A percentile compares a stretch with the other conserved stretches of the same genome.
These are phyloP conservation scores for Mustela erminea DNA, from an alignment of 2,797 vertebrate species.

Conservation along the genomic window DNA sequence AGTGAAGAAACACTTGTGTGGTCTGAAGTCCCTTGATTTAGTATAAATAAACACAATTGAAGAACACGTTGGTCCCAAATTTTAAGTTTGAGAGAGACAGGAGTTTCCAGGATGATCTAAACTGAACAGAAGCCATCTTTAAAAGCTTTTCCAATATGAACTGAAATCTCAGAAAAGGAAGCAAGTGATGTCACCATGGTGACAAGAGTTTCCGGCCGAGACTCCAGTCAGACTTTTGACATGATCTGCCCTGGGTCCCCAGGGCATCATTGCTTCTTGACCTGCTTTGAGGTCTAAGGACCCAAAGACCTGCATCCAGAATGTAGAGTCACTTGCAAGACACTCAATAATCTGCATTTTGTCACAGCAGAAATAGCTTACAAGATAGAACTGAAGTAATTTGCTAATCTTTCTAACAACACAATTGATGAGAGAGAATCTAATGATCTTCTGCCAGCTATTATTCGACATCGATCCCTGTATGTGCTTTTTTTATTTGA, in stretches of 20 bases:
- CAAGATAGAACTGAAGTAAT: neutral
- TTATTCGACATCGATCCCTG: neutral
- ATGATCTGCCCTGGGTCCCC: neutral
- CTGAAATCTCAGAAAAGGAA: neutral
- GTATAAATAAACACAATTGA: neutral
- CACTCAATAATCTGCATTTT: neutral
- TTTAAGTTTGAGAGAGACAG: constrained; percentile 25
- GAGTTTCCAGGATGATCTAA: neutral
- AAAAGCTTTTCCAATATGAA: neutral
- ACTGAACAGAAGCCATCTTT: neutral
- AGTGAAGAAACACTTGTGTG: neutral
- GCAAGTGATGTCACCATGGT: neutral
- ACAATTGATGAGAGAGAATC: neutral
- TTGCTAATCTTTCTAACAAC: neutral
- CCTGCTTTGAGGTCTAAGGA: neutral
- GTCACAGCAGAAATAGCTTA: neutral
- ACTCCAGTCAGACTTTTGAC: neutral
- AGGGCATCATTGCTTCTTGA: neutral
- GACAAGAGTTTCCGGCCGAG: neutral
- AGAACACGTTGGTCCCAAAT: neutral
- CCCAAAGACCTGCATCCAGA: neutral
- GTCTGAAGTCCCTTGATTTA: neutral
- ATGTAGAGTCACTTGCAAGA: neutral
- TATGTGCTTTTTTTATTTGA: neutral
- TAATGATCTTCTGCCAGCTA: neutral